Evolutionary conservation across 1,140 invertebrate species (phyloP), one percentile per base, ranked within the genome.

Genomic region (Ephestia elutella): DNA sequence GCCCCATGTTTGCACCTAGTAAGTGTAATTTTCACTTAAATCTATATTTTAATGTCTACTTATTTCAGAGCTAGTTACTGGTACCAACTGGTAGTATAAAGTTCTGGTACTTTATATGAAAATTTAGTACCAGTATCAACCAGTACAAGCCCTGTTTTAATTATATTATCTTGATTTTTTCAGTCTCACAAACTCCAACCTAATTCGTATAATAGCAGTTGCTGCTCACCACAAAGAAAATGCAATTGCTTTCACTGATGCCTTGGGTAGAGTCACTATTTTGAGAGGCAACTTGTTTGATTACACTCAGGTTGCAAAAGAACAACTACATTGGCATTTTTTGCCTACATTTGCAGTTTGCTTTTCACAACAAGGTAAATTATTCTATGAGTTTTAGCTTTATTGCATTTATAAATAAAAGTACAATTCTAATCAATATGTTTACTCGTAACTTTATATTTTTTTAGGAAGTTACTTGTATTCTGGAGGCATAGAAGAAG

Each of bases 261-360:
- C 84, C 13, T 59, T 89, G 20, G 88, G 88, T 0, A 68, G 86
- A 49, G 70, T 76, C 5, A 78, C 71, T 10, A 30, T 86, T 0
- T 65, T 85, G 18, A 77, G 77, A 69, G 77, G 82, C 9, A 75
- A 84, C 56, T 71, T 87, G 9, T 83, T 68, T 64, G 68, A 81
- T 28, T 59, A 67, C 10, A 76, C 53, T 25, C 65, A 61, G 49
- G 35, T 79, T 13, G 71, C 75, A 25, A 78, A 72, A 51, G 89
- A 90, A 68, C 73, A 82, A 4, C 44, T 86, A n/a, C 89, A 90
- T 65, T 90, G 89, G 89, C 89, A 90, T 72, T 81, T 73, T 57
- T 66, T 90, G 30, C 89, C 89, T 10, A 63, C 82, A 35, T 64
- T 83, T 20, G 78, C 82, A 49, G 65, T 80, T 7, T 75, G 73